Base-by-base conservation (phyloP, 2,888 invertebrate species). In the Euzophera pinguis region DNA sequence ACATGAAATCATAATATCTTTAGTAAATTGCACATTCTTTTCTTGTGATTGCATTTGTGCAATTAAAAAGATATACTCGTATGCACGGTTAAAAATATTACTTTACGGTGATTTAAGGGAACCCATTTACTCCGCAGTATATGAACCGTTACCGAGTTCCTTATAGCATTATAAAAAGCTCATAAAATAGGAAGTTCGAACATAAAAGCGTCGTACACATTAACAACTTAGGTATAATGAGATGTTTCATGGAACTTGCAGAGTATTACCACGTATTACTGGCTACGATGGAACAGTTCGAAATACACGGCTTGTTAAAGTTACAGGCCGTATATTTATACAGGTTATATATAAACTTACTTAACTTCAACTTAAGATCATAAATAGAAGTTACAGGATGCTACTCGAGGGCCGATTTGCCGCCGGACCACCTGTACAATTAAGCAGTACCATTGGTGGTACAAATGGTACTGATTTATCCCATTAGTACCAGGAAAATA, bases 141-240 rank as follows among this genome's bases (percentile, higher is more conserved):
- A 52, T 49, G 38, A 51, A 51, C 48, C 52, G 45, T 51, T 55
- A 59, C 22, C 54, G 56, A 62, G 57, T 61, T 64, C 59, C 64
- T 63, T 60, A 62, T 64, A 51, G 27, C 50, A 27, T 41, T 55
- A 50, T 53, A 63, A 67, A 69, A 71, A 63, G 65, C 53, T 59
- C 62, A 63, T 73, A 73, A 73, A 69, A 63, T 50, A 69, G 64
- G 60, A 69, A 71, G 65, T 74, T 72, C 51, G 54, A 58, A 61
- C 72, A 70, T 73, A 73, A 72, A 69, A 73, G 65, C 61, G 62
- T 65, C 60, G 62, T 56, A 66, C 62, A 63, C 60, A 65, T 67
- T 73, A 66, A 67, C 57, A 68, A 59, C 65, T 57, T 61, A 56
- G 64, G 63, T 65, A 65, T 80, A 78, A 78, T 73, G 74, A 74